phyloP scores from a whole-genome alignment of 2,113 vertebrate species.

The Percina caprodes region DNA sequence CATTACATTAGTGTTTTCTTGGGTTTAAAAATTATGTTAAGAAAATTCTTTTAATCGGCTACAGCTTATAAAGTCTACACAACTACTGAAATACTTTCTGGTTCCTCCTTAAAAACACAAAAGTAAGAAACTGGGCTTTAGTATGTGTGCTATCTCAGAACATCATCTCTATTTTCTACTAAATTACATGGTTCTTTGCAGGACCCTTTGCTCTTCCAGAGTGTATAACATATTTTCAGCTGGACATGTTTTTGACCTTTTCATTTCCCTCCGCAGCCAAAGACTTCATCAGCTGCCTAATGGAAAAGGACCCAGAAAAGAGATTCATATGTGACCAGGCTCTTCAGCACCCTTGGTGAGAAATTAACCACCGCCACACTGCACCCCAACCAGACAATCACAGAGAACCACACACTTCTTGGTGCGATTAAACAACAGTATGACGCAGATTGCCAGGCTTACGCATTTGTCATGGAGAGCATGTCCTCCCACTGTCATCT shows the following conservation, averaged over 20 bases:
- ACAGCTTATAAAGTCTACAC: neutral
- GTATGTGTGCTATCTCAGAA: neutral
- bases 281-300: slow-evolving; percentile 95
- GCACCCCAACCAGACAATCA: slow-evolving; percentile 42
- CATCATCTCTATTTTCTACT: neutral
- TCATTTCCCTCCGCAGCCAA: slow-evolving; percentile 86
- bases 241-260: slow-evolving; percentile 47
- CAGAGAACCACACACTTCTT: slow-evolving; percentile 41
- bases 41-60: neutral
- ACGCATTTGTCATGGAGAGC: slow-evolving; percentile 65
- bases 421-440: slow-evolving; percentile 49
- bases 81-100: neutral
- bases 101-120: neutral
- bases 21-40: neutral
- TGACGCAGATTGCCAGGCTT: slow-evolving; percentile 71
- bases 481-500: slow-evolving; percentile 77
- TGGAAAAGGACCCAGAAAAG: slow-evolving; percentile 98
- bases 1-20: no score
- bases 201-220: neutral
- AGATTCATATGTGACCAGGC: slow-evolving; percentile 97
- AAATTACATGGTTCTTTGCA: neutral
- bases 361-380: slow-evolving; percentile 28
- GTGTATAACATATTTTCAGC: slow-evolving; percentile 9
- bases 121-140: neutral
- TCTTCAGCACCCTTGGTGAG: slow-evolving; percentile 97